phyloP scores from a whole-genome alignment of 2,888 invertebrate genomes.

The Caenorhabditis sp. region DNA sequence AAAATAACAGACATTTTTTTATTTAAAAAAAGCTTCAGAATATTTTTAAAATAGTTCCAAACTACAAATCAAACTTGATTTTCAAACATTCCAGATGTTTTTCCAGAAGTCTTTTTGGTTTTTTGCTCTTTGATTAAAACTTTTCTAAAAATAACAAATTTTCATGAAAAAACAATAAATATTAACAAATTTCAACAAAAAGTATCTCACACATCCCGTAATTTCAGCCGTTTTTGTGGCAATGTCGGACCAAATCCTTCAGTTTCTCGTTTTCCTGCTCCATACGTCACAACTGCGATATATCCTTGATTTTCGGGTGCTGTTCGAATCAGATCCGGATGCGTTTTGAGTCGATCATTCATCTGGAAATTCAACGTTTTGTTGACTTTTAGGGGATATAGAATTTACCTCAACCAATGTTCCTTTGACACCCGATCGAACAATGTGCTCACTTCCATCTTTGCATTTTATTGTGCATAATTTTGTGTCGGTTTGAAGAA shows the following conservation, averaged over 20 bases:
- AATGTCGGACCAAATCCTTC: slow-evolving; percentile 41
- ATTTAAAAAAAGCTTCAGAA: too few species aligned
- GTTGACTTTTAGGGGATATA: too few species aligned
- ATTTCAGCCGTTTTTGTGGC: slow-evolving; percentile 31
- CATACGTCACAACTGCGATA: slow-evolving; percentile 55
- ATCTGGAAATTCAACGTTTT: slow-evolving; percentile 9
- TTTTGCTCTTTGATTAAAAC: too few species aligned
- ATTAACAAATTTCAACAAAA: slow-evolving; percentile 8
- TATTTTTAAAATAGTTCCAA: too few species aligned
- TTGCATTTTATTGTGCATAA: slow-evolving; percentile 49
- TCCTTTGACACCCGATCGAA: slow-evolving; percentile 53
- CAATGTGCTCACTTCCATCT: slow-evolving; percentile 45
- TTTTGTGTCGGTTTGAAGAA: slow-evolving; percentile 53
- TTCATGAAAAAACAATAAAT: slow-evolving; percentile 11
- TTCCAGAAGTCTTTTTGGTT: too few species aligned
- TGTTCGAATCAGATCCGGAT: slow-evolving; percentile 54
- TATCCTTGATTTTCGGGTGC: slow-evolving; percentile 57
- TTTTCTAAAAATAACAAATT: not conserved
- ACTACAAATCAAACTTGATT: too few species aligned
- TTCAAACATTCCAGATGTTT: too few species aligned
- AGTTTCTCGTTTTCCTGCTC: slow-evolving; percentile 49
- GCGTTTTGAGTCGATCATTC: slow-evolving; percentile 49
- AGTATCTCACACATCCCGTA: not conserved
- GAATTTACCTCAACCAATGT: slow-evolving; percentile 40
- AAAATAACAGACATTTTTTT: too few species aligned